Evolutionary conservation across 2,797 vertebrate species (phyloP).

Genomic region (Esox masquinongy): DNA sequence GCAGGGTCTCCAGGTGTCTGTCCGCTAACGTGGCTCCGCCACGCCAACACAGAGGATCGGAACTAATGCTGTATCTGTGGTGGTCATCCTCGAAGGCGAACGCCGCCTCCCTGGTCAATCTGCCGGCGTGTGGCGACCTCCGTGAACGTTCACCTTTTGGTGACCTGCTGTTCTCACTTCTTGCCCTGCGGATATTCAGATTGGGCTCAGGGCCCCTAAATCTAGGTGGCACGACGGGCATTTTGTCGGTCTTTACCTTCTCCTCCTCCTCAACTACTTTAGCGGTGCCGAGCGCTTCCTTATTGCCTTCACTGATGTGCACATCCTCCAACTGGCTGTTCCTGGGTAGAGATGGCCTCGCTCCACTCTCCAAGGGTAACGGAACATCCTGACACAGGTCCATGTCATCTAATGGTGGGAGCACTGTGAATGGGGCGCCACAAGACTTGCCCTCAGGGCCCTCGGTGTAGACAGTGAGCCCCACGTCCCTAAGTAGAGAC

Average conservation of each 20-base stretch:
- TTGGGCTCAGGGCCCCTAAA: slow-evolving; percentile 36
- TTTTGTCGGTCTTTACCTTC: slow-evolving; percentile 37
- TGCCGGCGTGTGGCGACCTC: slow-evolving; percentile 29
- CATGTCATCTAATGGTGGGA: slow-evolving; percentile 52
- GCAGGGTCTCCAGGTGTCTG: slow-evolving; percentile 73
- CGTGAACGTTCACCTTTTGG: slow-evolving; percentile 33
- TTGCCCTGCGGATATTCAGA: slow-evolving; percentile 47
- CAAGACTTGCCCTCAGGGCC: slow-evolving; percentile 53
- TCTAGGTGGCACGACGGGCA: slow-evolving; percentile 4
- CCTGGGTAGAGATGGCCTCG: slow-evolving; percentile 38
- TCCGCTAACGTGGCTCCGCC: slow-evolving; percentile 75
- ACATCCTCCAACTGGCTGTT: slow-evolving; percentile 11
- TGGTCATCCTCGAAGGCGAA: slow-evolving; percentile 44
- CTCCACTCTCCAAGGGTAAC: slow-evolving; percentile 51
- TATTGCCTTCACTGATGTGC: background rate
- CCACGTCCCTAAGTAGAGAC: slow-evolving; percentile 76
- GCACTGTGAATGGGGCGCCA: background rate
- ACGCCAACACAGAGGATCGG: slow-evolving; percentile 62
- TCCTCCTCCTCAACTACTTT: slow-evolving; percentile 24
- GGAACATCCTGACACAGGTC: slow-evolving; percentile 55
- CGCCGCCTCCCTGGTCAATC: slow-evolving; percentile 42
- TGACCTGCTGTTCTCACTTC: slow-evolving; percentile 54
- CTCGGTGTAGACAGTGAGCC: slow-evolving; percentile 79
- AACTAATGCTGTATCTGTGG: slow-evolving; percentile 45
- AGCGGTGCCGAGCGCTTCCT: background rate